Evolutionary conservation across 2,888 invertebrate species (phyloP).

Genomic region (Adelphocoris suturalis): DNA sequence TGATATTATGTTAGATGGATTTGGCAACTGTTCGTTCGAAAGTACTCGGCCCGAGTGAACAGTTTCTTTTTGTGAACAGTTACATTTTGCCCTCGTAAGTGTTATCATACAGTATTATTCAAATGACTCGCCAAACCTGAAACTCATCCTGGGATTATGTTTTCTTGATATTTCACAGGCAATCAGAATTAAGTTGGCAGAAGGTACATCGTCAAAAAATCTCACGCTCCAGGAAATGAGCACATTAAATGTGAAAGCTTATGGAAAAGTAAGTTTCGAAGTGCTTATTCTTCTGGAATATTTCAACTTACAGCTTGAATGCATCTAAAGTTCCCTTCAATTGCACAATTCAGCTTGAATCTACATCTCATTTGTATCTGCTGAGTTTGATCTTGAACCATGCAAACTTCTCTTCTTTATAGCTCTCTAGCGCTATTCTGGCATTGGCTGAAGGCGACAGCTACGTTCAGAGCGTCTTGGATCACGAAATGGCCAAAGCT

Average conservation of each 20-base stretch:
- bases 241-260: slow-evolving; percentile 39
- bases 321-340: too few relatives aligned
- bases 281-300: not conserved
- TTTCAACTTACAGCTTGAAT: not conserved
- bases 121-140: too few relatives aligned
- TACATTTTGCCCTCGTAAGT: too few relatives aligned
- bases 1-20: too few relatives aligned
- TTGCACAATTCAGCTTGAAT: too few relatives aligned
- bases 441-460: slow-evolving; percentile 13
- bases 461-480: slow-evolving; percentile 21
- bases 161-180: slow-evolving; percentile 48
- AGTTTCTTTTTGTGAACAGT: too few relatives aligned
- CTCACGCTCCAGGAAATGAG: not conserved
- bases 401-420: not conserved
- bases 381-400: too few relatives aligned
- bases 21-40: too few relatives aligned
- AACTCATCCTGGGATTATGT: too few relatives aligned
- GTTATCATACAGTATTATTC: too few relatives aligned
- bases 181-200: slow-evolving; percentile 65
- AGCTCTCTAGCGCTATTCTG: not conserved
- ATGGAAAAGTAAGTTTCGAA: slow-evolving; percentile 60
- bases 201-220: slow-evolving; percentile 53
- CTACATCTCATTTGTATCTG: too few relatives aligned
- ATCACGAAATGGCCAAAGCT: slow-evolving; percentile 4
- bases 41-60: too few relatives aligned